Percentiles rank a stretch among this genome's conserved stretches.
phyloP scores from a whole-genome alignment of 2,888 invertebrate species.

The Mesopsocus fuscifrons region DNA sequence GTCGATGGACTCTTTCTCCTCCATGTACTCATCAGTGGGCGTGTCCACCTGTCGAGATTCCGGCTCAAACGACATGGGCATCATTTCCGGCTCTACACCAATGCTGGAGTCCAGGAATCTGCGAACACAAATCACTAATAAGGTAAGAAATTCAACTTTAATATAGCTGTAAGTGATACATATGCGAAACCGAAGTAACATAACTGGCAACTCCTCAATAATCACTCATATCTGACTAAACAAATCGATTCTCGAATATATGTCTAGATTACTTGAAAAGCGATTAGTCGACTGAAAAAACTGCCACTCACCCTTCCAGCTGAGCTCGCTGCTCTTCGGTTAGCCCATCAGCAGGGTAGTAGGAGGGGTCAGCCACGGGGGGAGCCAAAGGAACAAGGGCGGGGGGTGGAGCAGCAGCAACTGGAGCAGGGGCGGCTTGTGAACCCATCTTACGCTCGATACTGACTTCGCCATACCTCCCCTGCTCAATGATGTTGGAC shows the following conservation, averaged over 20 bases:
- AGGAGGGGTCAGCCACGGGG: neutral
- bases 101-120: neutral
- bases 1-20: conserved; percentile 5
- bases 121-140: too few species aligned
- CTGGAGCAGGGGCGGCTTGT: neutral
- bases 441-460: neutral
- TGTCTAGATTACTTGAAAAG: too few species aligned
- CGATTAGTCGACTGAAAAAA: too few species aligned
- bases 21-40: conserved; percentile 4
- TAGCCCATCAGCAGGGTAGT: neutral
- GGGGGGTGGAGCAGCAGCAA: neutral
- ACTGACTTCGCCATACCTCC: conserved; percentile 1
- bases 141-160: too few species aligned
- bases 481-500: conserved; percentile 1
- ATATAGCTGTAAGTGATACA: too few species aligned
- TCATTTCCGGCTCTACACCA: neutral
- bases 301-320: conserved; percentile 6
- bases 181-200: too few species aligned
- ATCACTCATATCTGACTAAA: too few species aligned
- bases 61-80: neutral
- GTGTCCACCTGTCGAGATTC: neutral
- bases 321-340: conserved; percentile 3
- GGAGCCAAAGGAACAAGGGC: neutral
- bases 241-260: too few species aligned
- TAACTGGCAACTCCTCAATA: too few species aligned